phyloP scores from a whole-genome alignment of 2,797 vertebrate genomes.

The Silurus lanzhouensis region DNA sequence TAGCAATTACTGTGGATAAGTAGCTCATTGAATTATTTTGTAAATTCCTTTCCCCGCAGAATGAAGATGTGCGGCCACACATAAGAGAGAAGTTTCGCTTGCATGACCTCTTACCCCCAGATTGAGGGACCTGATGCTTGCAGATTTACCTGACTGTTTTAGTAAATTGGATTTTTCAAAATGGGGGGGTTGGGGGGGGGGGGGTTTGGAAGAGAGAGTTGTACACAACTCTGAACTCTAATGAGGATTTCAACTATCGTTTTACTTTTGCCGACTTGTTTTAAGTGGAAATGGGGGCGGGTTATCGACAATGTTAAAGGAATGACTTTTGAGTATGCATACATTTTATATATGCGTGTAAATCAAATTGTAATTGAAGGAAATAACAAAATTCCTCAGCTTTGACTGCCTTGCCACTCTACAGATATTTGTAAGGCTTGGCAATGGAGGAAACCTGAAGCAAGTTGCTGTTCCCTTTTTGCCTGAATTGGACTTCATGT shows the following conservation, averaged over 20 bases:
- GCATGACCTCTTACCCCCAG: constrained; percentile 87
- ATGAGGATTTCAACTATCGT: constrained; percentile 78
- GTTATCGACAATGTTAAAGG: constrained; percentile 67
- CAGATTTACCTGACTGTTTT: constrained; percentile 52
- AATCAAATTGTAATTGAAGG: constrained; percentile 66
- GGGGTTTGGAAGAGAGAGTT: constrained; percentile 62
- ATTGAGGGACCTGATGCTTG: constrained; percentile 67
- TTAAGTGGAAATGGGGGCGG: constrained; percentile 56
- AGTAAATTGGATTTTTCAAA: constrained; percentile 53
- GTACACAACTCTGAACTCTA: constrained; percentile 71
- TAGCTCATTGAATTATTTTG: neutral
- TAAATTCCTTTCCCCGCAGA: constrained; percentile 67
- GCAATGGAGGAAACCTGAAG: constrained; percentile 30
- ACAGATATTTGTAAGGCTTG: constrained; percentile 36
- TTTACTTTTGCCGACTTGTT: constrained; percentile 86
- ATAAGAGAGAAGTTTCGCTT: constrained; percentile 90
- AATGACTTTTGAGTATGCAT: constrained; percentile 67
- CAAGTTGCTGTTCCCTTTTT: constrained; percentile 59
- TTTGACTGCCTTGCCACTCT: constrained; percentile 64
- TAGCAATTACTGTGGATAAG: neutral
- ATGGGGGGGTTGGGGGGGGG: constrained; percentile 49
- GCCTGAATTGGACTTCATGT: constrained; percentile 68
- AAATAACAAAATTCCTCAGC: constrained; percentile 69
- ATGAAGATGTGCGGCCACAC: constrained; percentile 88
- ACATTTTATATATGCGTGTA: constrained; percentile 60